phyloP scores from a whole-genome alignment of 2,113 vertebrate genomes.

The Epinephelus cyanopodus region DNA sequence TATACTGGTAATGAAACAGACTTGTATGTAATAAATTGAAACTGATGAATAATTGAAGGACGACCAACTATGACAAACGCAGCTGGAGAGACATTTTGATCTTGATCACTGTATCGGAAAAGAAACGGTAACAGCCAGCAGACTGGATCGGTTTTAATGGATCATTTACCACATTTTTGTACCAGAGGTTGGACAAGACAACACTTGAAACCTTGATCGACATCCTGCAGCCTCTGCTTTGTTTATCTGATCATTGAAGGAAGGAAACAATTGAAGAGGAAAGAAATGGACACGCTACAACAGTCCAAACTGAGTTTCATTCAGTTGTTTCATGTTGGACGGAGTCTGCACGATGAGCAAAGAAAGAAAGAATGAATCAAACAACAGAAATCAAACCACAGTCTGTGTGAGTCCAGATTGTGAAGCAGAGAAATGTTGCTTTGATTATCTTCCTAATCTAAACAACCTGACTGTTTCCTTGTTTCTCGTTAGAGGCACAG shows the following conservation, averaged over 20 bases:
- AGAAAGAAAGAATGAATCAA: background rate
- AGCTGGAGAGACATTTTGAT: background rate
- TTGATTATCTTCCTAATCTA: constrained; percentile 37
- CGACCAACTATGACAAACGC: background rate
- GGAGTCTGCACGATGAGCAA: background rate
- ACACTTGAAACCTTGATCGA: background rate
- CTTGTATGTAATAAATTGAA: background rate
- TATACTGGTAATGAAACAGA: background rate
- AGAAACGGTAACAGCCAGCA: background rate
- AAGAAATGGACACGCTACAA: rapidly evolving
- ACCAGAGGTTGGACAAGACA: background rate
- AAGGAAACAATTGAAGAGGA: background rate
- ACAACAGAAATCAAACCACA: background rate
- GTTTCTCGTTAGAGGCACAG: background rate
- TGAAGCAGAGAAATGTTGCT: constrained; percentile 30
- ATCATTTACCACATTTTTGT: background rate
- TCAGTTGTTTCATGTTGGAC: no score
- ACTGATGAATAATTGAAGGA: background rate
- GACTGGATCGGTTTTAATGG: background rate
- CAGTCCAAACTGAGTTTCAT: background rate
- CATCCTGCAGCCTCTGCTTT: background rate
- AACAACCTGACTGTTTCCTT: constrained; percentile 24
- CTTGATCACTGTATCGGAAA: background rate
- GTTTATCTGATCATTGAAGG: background rate
- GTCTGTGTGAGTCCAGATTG: background rate